Base-by-base conservation (phyloP, 2,797 vertebrate species). In the Silurus aristotelis region DNA sequence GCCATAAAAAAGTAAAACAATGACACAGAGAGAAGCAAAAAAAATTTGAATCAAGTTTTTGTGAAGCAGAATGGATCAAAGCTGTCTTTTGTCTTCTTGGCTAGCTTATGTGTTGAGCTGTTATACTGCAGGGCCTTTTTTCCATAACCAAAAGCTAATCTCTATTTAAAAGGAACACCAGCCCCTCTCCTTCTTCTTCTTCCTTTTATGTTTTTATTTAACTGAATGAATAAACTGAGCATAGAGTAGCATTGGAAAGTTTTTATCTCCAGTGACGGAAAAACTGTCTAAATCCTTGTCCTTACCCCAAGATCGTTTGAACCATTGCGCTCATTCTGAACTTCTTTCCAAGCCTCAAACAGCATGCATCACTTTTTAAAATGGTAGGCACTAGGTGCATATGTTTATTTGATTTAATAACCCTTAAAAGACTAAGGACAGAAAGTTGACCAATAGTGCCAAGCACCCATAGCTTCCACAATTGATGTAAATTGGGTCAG, bases 1-100 rank as follows among this genome's bases (percentile, higher is more conserved):
- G 80, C 77, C 61, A 78, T 83, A 46, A n/a, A 78, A 86, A 83
- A 58, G 13, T 70, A 58, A 66, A 38, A 75, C 31, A 48, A n/a
- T 19, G 48, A 80, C n/a, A 75, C 31, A 12, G 17, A 52, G 20
- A 56, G 48, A 13, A 60, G 46, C 38, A 60, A 77, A 38, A 60
- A 77, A 38, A 56, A 19, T 43, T 58, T 79, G 15, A 25, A 43
- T 46, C 2, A 60, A 83, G 38, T 58, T 76, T 73, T 75, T 76
- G 5, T 38, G 48, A 66, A 31, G 31, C 38, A 31, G 48, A 60
- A 71, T 9, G 48, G 46, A 48, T 73, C 15, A 27, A 73, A 27
- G 19, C 71, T 22, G n/a, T 22, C 13, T 66, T 7, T 84, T 66
- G 43, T 43, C 2, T 76, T 76, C 71, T 82, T 68, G 72, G 56